Percentiles rank a stretch among this genome's conserved stretches.
phyloP scores from a whole-genome alignment of 2,113 vertebrate genomes.

The Mirza zaza region DNA sequence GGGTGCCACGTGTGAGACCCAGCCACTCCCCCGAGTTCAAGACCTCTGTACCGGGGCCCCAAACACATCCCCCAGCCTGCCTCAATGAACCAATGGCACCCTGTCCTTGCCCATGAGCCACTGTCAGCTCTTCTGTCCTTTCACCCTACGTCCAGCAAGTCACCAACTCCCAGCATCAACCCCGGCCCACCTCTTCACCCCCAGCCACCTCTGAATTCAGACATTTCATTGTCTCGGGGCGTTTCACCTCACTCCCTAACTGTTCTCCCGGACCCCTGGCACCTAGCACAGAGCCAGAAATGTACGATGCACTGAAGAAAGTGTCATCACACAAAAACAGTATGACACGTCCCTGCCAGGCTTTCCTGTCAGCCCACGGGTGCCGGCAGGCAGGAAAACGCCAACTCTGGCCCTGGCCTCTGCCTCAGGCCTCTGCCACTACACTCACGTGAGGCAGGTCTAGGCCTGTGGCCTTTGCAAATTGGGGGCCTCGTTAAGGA shows the following conservation, averaged over 20 bases:
- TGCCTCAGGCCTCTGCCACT: not conserved
- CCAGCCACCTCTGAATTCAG: not conserved
- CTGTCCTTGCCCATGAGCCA: not conserved
- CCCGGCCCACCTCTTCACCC: not conserved
- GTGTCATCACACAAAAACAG: not conserved
- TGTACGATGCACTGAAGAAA: not conserved
- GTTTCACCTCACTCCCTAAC: not conserved
- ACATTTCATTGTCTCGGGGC: not conserved
- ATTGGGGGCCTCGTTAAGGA: not conserved
- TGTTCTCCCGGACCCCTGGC: not conserved
- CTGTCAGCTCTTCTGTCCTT: not conserved
- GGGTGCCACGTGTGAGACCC: not conserved
- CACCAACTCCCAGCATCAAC: not conserved
- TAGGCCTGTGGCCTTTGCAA: not conserved
- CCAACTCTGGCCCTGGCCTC: not conserved
- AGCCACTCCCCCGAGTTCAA: not conserved
- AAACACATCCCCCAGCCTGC: not conserved
- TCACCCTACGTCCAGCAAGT: rapidly evolving
- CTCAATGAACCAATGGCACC: not conserved
- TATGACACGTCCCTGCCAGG: rapidly evolving
- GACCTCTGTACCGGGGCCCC: not conserved
- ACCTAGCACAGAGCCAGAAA: not conserved
- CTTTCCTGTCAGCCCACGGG: rapidly evolving
- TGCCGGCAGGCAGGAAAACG: not conserved
- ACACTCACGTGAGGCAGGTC: not conserved